These are phyloP conservation scores for Parambassis ranga DNA, from an alignment of 2,797 vertebrate genomes.

Conservation along the genomic window DNA sequence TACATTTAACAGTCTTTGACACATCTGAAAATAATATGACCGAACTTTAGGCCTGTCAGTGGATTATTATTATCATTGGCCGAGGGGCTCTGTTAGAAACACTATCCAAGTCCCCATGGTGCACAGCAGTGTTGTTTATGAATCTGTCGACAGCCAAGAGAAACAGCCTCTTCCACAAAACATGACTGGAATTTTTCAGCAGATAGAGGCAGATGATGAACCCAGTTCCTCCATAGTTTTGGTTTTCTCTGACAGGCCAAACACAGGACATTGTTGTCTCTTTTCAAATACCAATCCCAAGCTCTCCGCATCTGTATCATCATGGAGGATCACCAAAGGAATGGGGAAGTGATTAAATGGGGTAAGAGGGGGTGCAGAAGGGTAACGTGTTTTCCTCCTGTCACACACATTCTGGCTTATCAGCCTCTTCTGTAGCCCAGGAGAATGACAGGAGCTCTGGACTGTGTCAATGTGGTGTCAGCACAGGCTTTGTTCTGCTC, in stretches of 20 bases:
- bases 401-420: slow-evolving; percentile 67
- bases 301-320: slow-evolving; percentile 28
- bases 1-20: slow-evolving; percentile 35
- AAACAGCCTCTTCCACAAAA: slow-evolving; percentile 69
- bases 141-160: slow-evolving; percentile 67
- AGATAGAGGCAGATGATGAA: slow-evolving; percentile 51
- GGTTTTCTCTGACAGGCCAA: slow-evolving; percentile 7
- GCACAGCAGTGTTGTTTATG: slow-evolving; percentile 68
- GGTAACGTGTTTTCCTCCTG: slow-evolving; percentile 57
- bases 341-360: slow-evolving; percentile 24
- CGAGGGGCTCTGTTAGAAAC: slow-evolving; percentile 41
- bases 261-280: slow-evolving; percentile 21
- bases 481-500: slow-evolving; percentile 49
- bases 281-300: slow-evolving; percentile 10
- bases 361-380: slow-evolving; percentile 14
- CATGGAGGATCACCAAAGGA: slow-evolving; percentile 30
- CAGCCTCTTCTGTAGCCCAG: slow-evolving; percentile 54
- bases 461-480: slow-evolving; percentile 66
- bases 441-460: slow-evolving; percentile 72
- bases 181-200: slow-evolving; percentile 65
- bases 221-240: slow-evolving; percentile 30
- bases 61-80: slow-evolving; percentile 64
- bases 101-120: slow-evolving; percentile 49
- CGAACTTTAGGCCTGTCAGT: slow-evolving; percentile 31
- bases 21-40: slow-evolving; percentile 46